A percentile compares a stretch with the other conserved stretches of the same genome.
These are phyloP conservation scores for Limulus polyphemus DNA, from an alignment of 2,888 invertebrate genomes.

Conservation along the genomic window DNA sequence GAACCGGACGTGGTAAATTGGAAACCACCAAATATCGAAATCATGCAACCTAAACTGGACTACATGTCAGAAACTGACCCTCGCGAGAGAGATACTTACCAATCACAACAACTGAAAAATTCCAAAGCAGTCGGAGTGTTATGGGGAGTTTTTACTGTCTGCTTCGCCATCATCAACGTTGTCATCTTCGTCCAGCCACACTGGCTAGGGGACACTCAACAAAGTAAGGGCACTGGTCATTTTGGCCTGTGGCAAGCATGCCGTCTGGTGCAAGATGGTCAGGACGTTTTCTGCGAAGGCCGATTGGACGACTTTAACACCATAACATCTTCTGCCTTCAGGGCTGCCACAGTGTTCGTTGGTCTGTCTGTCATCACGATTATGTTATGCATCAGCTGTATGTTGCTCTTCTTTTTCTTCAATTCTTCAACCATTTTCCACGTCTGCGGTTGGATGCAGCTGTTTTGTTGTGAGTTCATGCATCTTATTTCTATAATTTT, in stretches of 20 bases:
- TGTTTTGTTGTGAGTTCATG: constrained; percentile 69
- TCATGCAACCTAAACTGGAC: background rate
- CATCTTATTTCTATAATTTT: background rate
- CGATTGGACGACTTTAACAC: constrained; percentile 67
- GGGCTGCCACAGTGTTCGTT: constrained; percentile 74
- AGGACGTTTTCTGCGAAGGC: constrained; percentile 65
- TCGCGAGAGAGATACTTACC: too few relatives aligned
- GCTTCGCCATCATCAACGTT: constrained; percentile 87
- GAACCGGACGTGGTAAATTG: too few relatives aligned
- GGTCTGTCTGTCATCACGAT: constrained; percentile 73
- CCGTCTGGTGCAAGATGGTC: constrained; percentile 53
- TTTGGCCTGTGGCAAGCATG: constrained; percentile 88
- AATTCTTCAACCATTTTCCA: constrained; percentile 82
- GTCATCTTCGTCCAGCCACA: constrained; percentile 88
- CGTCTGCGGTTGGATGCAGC: constrained; percentile 87
- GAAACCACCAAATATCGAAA: background rate
- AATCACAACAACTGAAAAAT: constrained; percentile 29
- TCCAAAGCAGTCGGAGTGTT: constrained; percentile 74
- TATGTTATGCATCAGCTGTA: constrained; percentile 67
- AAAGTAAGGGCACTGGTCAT: constrained; percentile 74
- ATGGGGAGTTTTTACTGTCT: constrained; percentile 95
- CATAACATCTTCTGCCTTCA: constrained; percentile 69
- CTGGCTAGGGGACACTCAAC: constrained; percentile 66
- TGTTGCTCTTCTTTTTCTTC: constrained; percentile 85
- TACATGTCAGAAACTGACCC: too few relatives aligned